Evolutionary conservation across 2,797 vertebrate species (phyloP).

Genomic region (Harpagifer antarcticus): DNA sequence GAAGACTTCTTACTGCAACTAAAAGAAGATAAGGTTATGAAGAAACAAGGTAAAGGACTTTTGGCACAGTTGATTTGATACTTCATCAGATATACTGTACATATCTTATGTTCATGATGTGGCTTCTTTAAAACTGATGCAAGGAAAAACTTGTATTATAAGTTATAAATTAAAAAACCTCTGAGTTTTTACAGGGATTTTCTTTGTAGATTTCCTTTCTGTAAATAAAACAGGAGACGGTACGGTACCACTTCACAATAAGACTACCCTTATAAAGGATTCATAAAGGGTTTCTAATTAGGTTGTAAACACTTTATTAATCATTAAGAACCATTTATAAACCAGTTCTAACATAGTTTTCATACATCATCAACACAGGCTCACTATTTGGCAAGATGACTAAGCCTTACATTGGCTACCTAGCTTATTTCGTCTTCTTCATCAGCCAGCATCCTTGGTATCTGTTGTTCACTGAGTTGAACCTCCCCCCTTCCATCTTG

Average conservation of each 20-base stretch:
- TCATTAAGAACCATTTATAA: too few relatives aligned
- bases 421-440: not conserved
- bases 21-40: not conserved
- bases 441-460: not conserved
- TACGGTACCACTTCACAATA: constrained; percentile 5
- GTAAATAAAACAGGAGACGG: constrained; percentile 23
- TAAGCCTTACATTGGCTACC: too few relatives aligned
- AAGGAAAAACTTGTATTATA: not conserved
- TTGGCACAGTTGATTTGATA: not conserved
- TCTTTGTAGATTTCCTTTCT: constrained; percentile 1
- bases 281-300: too few relatives aligned
- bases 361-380: too few relatives aligned
- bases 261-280: too few relatives aligned
- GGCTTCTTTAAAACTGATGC: constrained; percentile 1
- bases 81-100: not conserved
- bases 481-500: too few relatives aligned
- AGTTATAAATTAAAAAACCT: not conserved
- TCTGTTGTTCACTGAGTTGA: too few relatives aligned
- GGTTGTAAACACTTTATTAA: too few relatives aligned
- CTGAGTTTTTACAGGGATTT: not conserved
- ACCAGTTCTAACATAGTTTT: too few relatives aligned
- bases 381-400: too few relatives aligned
- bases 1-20: not conserved
- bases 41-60: constrained; percentile 6
- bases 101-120: not conserved